Percentiles rank a stretch among this genome's conserved stretches.
Conservation (phyloP, 2,888 invertebrate genomes). For the Amorpha juglandis region DNA sequence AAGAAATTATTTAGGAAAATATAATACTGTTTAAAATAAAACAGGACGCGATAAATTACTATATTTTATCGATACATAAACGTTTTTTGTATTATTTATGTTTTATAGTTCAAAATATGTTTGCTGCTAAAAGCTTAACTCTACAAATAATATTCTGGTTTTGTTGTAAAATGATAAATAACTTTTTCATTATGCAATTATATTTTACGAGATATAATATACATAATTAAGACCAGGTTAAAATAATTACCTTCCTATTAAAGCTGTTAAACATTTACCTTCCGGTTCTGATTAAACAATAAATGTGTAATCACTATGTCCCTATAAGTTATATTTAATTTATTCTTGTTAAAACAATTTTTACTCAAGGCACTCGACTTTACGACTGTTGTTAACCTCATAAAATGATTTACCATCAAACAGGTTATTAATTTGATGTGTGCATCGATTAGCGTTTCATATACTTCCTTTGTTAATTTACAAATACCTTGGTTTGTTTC, state of each 20-base stretch:
- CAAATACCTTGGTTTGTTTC: slow-evolving; percentile 50
- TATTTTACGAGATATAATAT: no score
- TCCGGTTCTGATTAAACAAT: background rate
- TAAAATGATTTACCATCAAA: slow-evolving; percentile 33
- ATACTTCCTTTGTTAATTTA: slow-evolving; percentile 55
- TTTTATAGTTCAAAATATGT: no score
- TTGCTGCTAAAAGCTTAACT: no score
- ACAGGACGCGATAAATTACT: no score
- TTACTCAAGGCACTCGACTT: background rate
- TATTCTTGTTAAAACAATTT: slow-evolving; percentile 6
- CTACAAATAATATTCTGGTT: no score
- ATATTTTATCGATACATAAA: no score
- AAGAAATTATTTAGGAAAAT: no score
- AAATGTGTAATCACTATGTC: background rate
- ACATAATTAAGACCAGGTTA: background rate
- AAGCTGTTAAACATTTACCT: background rate
- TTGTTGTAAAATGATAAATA: no score
- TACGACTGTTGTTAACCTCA: slow-evolving; percentile 2
- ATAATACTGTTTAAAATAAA: no score
- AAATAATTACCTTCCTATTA: background rate
- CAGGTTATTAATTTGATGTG: slow-evolving; percentile 48
- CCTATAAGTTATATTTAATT: slow-evolving; percentile 1
- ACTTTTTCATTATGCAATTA: no score
- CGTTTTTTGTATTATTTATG: no score
- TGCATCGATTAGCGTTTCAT: slow-evolving; percentile 39